Base-by-base conservation (phyloP, 2,888 invertebrate species). In the Loripinus fragilis region DNA sequence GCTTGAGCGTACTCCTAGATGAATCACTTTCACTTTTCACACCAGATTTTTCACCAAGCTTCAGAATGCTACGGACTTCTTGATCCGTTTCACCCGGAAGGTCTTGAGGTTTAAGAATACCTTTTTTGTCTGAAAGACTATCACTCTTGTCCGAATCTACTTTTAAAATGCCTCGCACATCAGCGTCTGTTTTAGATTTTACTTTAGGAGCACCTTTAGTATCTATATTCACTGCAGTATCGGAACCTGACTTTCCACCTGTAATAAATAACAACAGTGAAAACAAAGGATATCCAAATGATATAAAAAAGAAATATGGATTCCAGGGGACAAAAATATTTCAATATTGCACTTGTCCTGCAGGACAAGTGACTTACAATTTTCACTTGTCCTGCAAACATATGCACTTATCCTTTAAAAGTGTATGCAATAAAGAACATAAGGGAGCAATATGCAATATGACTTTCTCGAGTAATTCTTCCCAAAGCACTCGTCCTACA, bases 1-100 rank as follows among this genome's bases (percentile, higher is more conserved):
- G 76, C 65, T 87, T 88, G 2, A 88, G 75, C 67, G 84, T 82
- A 42, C 80, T 85, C 79, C 85, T 86, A n/a, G 72, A 71, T 28
- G 75, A 60, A 5, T 52, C 67, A 20, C 55, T 30, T 30, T 42
- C 55, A 42, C 17, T n/a, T 71, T 64, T 71, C 15, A 15, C 33
- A 0, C 30, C 17, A 28, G 68, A n/a, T 2, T 33, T 23, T 15
- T 55, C 70, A 15, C 85, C 81, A 28, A 78, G 45, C 66, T 81
- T 85, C 30, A 85, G 75, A 35, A 86, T 86, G 28, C 85, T 78
- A 28, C 74, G 79, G 17, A 80, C 71, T 30, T 86, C 87, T 30
- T 74, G 71, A 7, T 80, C 78, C 1, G 48, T 23, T 2, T 76
- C 70, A 12, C 42, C 50, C 2, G 20, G 30, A 55, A 33, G 64